Conservation (phyloP, 2,888 invertebrate genomes). For the Ophion ellenae region DNA sequence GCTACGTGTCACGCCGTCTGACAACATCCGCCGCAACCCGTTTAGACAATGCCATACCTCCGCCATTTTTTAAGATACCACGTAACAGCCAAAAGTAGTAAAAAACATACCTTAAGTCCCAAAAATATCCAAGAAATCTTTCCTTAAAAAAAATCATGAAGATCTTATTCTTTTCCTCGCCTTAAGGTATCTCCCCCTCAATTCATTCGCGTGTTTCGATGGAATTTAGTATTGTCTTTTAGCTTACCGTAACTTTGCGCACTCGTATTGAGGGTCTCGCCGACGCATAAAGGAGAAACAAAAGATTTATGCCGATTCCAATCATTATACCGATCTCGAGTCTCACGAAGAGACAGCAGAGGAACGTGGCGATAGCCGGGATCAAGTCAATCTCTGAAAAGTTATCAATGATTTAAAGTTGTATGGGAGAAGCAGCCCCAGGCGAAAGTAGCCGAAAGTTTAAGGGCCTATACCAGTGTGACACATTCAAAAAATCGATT, state of each 20-base stretch:
- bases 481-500: too few relatives aligned
- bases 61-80: too few relatives aligned
- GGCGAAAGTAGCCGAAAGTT: not conserved
- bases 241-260: slow-evolving; percentile 85
- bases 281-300: slow-evolving; percentile 87
- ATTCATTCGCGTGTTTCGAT: not conserved
- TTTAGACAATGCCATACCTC: too few relatives aligned
- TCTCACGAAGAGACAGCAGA: slow-evolving; percentile 87
- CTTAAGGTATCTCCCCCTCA: not conserved
- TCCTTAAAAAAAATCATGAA: too few relatives aligned
- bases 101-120: too few relatives aligned
- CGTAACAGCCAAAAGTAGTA: too few relatives aligned
- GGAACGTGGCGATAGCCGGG: slow-evolving; percentile 87
- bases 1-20: too few relatives aligned
- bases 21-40: too few relatives aligned
- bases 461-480: too few relatives aligned
- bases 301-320: slow-evolving; percentile 87
- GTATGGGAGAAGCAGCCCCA: not conserved
- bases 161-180: too few relatives aligned
- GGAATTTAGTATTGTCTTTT: not conserved
- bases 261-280: slow-evolving; percentile 87
- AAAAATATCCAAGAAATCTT: too few relatives aligned
- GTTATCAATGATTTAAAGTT: slow-evolving; percentile 29
- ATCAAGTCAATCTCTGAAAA: slow-evolving; percentile 88
- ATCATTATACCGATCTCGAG: slow-evolving; percentile 89